Evolutionary conservation across 1,140 invertebrate genomes (phyloP), one percentile per base, ranked within the genome.

Genomic region (Hyles euphorbiae): DNA sequence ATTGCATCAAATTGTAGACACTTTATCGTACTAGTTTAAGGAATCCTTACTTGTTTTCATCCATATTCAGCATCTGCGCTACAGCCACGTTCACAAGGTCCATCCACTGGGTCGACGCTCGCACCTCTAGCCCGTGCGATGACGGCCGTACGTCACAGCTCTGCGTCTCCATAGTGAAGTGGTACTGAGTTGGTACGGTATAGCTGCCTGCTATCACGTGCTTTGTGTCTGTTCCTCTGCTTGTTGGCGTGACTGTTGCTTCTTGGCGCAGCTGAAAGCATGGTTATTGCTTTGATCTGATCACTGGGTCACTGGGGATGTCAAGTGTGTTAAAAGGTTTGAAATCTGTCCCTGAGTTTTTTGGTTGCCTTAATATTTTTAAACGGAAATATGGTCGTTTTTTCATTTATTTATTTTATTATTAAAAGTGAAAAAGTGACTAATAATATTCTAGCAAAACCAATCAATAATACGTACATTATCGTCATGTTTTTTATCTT

Each of bases 101-200:
- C 68, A 94, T 91, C 91, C 92, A 95, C 76, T 96, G 94, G 0
- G 90, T 91, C 3, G 91, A 63, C 0, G 90, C 77, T 58, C 90
- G 91, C 12, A 93, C 87, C n/a, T 89, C 78, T 0, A 94, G 68
- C 0, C 93, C 92, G 58, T 92, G 90, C 60, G 93, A 91, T 2
- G 89, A 85, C 0, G 92, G 92, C 9, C 91, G 59, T 10, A 90
- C 92, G 3, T 92, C 81, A 43, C 92, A 92, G 48, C 56, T 90
- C 54, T 94, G 93, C 0, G 92, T 90, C 70, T 95, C 94, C 93
- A 94, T 93, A 0, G 91, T 92, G 56, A 91, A 93, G 70, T 93
- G 92, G 67, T 92, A 93, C 67, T 93, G 93, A 2, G 78, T 63
- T 2, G 89, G 89, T 5, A 89, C 61, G 2, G 77, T 63, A 55